Base-by-base conservation (phyloP, 2,113 vertebrate species). In the Camelus bactrianus region DNA sequence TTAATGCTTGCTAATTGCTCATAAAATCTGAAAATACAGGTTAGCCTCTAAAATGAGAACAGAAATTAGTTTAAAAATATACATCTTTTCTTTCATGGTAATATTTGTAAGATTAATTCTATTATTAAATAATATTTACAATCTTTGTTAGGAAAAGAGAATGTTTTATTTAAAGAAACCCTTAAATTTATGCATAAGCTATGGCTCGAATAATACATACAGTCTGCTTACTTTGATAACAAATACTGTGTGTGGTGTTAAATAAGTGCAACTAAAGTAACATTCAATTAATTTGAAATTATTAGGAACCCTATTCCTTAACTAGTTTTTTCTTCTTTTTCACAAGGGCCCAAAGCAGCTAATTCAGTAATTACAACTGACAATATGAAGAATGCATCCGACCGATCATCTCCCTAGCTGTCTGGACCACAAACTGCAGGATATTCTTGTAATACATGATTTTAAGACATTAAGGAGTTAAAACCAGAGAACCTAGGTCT, bases 391-490 rank as follows among this genome's bases (percentile, higher is more conserved):
- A 98, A 98, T 94, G 96, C 98, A 96, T 96, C 97, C 97, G 96
- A 97, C 77, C 88, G 72, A 95, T 96, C 96, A 97, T 97, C 97
- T 97, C 97, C 90, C 94, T 97, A 98, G 97, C 97, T 97, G 96
- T 96, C 97, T 98, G 97, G 98, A 96, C 97, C 97, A 97, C 90
- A 11, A 98, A 97, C 97, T 98, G 96, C 98, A 97, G 91, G 98
- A 98, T 96, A 96, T 97, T 97, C 96, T 98, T 97, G 64, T 96
- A 98, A 97, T 93, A 97, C 82, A 93, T 92, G 93, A 98, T 91
- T 97, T 97, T 98, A 98, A 98, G 97, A 95, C 96, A 98, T 81
- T 98, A 98, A 98, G 96, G 98, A 98, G 98, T 98, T 98, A 98
- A 98, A 98, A 97, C 94, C 84, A 97, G 97, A 94, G 96, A 98